phyloP scores from a whole-genome alignment of 2,113 vertebrate species.

The Catharus fuscescens region DNA sequence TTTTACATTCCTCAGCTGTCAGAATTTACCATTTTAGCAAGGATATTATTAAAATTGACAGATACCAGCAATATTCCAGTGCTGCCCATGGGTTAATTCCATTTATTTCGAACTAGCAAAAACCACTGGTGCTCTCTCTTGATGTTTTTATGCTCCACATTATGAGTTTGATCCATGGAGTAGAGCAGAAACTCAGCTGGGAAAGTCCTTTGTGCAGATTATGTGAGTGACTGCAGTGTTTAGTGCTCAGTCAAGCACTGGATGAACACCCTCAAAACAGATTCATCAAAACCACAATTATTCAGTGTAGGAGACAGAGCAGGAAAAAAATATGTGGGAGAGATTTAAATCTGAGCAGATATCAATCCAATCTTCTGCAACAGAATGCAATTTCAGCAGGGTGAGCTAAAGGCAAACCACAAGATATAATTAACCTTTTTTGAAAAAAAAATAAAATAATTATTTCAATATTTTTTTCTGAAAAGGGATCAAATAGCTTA shows the following conservation, averaged over 20 bases:
- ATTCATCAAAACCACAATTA: not conserved
- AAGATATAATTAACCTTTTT: fast-evolving
- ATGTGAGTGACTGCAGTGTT: not conserved
- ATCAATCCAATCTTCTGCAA: not conserved
- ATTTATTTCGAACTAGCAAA: not conserved
- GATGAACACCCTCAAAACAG: not conserved
- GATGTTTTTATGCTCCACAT: not conserved
- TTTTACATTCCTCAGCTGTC: not conserved
- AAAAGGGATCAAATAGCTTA: not conserved
- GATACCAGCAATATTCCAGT: not conserved
- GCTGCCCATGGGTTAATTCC: not conserved
- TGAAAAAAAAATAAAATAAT: not conserved
- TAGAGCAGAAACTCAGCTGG: not conserved
- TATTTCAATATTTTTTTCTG: not conserved
- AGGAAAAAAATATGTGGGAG: not conserved
- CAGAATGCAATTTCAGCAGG: not conserved
- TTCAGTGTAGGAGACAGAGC: not conserved
- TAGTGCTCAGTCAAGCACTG: not conserved
- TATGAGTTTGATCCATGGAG: not conserved
- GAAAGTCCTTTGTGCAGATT: not conserved
- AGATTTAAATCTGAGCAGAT: not conserved
- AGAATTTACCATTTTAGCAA: not conserved
- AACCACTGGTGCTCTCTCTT: fast-evolving
- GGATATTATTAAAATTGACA: not conserved
- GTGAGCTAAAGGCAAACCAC: not conserved